Percentiles rank a stretch among this genome's conserved stretches.
Evolutionary conservation across 1,140 invertebrate species (phyloP).

Genomic region (Brachionus angularis): DNA sequence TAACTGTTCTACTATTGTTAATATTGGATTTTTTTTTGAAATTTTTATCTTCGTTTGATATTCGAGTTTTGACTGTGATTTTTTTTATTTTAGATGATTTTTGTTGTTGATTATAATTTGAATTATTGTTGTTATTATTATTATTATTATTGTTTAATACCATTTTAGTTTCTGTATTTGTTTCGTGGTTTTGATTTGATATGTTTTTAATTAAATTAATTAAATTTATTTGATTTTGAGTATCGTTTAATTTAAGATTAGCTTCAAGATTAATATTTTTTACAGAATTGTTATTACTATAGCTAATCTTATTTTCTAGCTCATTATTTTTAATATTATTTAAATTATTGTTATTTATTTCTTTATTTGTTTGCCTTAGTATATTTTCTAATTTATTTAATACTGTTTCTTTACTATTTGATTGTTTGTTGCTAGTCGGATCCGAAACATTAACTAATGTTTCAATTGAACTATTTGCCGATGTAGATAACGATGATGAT

Average conservation of each 20-base stretch:
- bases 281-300: neutral
- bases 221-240: constrained; percentile 5
- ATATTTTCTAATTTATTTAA: constrained; percentile 1
- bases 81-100: too few species aligned
- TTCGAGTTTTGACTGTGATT: too few species aligned
- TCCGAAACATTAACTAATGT: constrained; percentile 8
- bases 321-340: too few species aligned
- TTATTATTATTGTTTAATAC: too few species aligned
- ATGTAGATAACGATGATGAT: constrained; percentile 11
- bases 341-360: neutral
- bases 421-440: too few species aligned
- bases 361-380: neutral
- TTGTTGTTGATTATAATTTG: too few species aligned
- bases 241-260: neutral
- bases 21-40: too few species aligned
- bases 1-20: too few species aligned
- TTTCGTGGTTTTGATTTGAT: neutral
- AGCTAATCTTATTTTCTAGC: too few species aligned
- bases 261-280: neutral
- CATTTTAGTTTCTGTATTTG: neutral
- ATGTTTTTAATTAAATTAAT: neutral
- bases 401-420: too few species aligned
- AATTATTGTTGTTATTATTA: too few species aligned
- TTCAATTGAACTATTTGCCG: constrained; percentile 5
- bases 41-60: too few species aligned